Evolutionary conservation across 2,888 invertebrate genomes (phyloP).

Genomic region (Alitta virens): DNA sequence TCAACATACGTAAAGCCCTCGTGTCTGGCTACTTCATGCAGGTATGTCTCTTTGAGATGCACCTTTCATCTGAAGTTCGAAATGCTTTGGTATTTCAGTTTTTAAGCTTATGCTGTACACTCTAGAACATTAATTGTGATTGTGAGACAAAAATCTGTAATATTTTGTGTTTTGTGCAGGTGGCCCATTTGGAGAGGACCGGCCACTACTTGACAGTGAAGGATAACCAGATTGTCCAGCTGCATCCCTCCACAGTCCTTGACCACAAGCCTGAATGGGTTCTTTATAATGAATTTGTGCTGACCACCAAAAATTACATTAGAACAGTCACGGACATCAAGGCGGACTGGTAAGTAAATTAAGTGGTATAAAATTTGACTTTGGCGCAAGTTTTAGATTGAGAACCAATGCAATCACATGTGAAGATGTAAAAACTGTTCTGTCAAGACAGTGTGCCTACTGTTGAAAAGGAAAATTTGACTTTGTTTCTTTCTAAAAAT

Average conservation of each 20-base stretch:
- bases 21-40: constrained; percentile 99
- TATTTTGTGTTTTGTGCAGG: constrained; percentile 54
- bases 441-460: too few species aligned
- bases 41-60: constrained; percentile 66
- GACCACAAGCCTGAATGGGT: constrained; percentile 99
- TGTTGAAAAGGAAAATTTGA: too few species aligned
- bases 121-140: too few species aligned
- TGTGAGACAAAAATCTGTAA: background rate
- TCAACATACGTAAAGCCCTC: constrained; percentile 96
- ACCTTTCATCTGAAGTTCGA: too few species aligned
- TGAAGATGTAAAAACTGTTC: too few species aligned
- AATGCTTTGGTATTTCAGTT: too few species aligned
- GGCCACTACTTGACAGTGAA: constrained; percentile 98
- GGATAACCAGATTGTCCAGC: constrained; percentile 97
- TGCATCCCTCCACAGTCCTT: constrained; percentile 97
- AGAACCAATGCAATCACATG: too few species aligned
- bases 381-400: too few species aligned
- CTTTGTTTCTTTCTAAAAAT: background rate
- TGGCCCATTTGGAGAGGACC: constrained; percentile 94
- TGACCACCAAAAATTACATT: constrained; percentile 99
- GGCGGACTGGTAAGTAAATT: constrained; percentile 69
- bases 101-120: too few species aligned
- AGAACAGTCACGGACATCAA: constrained; percentile 98
- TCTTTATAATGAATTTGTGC: constrained; percentile 98
- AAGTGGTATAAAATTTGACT: background rate